These are phyloP conservation scores for Semotilus atromaculatus DNA, from an alignment of 2,797 vertebrate genomes.

Conservation along the genomic window DNA sequence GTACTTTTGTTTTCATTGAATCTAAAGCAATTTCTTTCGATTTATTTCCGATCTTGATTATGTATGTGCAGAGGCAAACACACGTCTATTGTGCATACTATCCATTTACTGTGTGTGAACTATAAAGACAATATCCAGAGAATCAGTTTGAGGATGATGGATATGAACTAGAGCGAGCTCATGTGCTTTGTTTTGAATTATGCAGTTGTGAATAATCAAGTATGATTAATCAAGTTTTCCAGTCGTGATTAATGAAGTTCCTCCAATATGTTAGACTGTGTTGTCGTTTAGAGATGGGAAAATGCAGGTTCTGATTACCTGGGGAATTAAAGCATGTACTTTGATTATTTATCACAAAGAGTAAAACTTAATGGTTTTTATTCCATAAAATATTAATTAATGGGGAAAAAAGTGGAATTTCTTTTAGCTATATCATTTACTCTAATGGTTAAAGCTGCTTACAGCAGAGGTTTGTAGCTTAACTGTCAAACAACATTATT, in stretches of 20 bases:
- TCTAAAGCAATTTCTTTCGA: not conserved
- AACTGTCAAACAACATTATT: constrained; percentile 52
- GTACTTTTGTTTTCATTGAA: constrained; percentile 9
- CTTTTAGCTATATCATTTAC: constrained; percentile 71
- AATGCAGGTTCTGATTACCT: constrained; percentile 21
- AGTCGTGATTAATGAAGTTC: constrained; percentile 30
- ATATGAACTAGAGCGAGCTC: not conserved
- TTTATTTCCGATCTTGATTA: not conserved
- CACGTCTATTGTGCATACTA: not conserved
- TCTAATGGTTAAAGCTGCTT: constrained; percentile 65
- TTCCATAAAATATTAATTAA: constrained; percentile 64
- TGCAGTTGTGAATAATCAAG: constrained; percentile 19
- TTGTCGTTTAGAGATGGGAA: not conserved
- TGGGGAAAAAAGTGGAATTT: constrained; percentile 65
- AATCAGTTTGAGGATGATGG: not conserved
- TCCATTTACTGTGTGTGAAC: not conserved
- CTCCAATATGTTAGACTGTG: constrained; percentile 25
- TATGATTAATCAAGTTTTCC: constrained; percentile 14
- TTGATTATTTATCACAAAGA: constrained; percentile 46
- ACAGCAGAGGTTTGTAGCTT: constrained; percentile 63
- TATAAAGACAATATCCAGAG: constrained; percentile 21
- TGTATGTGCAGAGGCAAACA: not conserved
- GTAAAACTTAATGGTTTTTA: constrained; percentile 49
- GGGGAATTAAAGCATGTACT: constrained; percentile 21
- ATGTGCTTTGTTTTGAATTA: not conserved